Evolutionary conservation across 2,113 vertebrate genomes (phyloP), one percentile per base, ranked within the genome.

Genomic region (Brachyistius frenatus): DNA sequence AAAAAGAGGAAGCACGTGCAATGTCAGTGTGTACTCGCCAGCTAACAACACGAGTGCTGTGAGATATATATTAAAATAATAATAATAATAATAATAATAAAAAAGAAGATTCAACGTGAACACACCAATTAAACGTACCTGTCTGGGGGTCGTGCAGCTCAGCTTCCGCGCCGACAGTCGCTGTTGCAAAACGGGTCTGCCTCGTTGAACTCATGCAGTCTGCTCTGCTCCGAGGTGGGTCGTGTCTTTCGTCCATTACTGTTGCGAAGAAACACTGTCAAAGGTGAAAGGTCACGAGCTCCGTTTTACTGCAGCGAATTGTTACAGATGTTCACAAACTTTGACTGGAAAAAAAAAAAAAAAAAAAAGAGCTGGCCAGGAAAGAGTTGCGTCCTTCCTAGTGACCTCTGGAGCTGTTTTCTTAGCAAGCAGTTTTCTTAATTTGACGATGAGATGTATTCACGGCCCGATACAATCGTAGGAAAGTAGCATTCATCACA

Each of bases 181-280:
- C 23, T 49, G 39, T 11, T 44, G 41, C 13, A 11, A 44, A 44
- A 44, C 41, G 9, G 41, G 3, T 9, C 10, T 44, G 41, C 41
- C 10, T 9, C 1, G 41, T 44, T 44, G 23, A 44, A 44, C 41
- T 44, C 5, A 3, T 11, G 41, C 9, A 11, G 41, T 11, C 41
- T 44, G 41, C 41, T 2, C 9, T 11, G 41, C 41, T 2, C 10
- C 63, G 86, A 56, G 41, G 57, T 61, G 78, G 78, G 30, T 80
- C 81, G 41, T 15, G 70, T 60, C 83, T 80, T 62, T 69, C 89
- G 76, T 80, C 81, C 87, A 86, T 89, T 77, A 63, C 77, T 56
- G 80, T 47, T 69, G 8, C 32, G 16, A 65, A 41, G 63, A 54
- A 78, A 79, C 61, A 70, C 5, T 6, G 73, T 70, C 9, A 66